Conservation (phyloP, 2,113 vertebrate species). For the Tapirus terrestris region DNA sequence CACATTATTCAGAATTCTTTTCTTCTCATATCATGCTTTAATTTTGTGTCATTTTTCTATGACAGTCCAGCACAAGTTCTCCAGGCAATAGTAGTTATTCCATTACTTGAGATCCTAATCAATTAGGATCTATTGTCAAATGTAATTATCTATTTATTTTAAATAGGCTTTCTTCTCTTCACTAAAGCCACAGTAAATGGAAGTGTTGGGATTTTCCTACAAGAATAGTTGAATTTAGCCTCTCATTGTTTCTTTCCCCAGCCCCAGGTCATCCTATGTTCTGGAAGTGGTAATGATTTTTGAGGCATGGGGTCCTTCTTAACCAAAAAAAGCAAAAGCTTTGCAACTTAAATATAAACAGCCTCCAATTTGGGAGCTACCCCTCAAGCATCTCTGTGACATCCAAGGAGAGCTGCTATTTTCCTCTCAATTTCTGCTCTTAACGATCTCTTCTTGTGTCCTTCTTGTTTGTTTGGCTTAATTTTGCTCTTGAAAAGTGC, state of each 20-base stretch:
- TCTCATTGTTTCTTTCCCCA: background rate
- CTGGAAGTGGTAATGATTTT: background rate
- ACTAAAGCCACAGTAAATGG: background rate
- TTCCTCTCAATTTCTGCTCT: background rate
- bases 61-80: background rate
- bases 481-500: background rate
- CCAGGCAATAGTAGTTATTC: constrained; percentile 13
- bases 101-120: background rate
- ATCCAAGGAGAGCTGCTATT: background rate
- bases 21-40: background rate
- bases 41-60: background rate
- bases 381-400: background rate
- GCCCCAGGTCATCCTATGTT: background rate
- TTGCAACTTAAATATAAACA: background rate
- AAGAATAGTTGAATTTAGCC: background rate
- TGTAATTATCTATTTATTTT: constrained; percentile 9
- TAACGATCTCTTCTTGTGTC: background rate
- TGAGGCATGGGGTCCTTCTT: background rate
- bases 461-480: background rate
- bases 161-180: background rate
- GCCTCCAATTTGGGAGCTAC: background rate
- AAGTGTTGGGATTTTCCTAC: constrained; percentile 11
- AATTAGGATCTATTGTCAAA: constrained; percentile 39
- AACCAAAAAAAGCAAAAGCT: background rate
- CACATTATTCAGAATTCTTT: constrained; percentile 16